Conservation (phyloP, 2,113 vertebrate genomes). For the Pluvianellus socialis region DNA sequence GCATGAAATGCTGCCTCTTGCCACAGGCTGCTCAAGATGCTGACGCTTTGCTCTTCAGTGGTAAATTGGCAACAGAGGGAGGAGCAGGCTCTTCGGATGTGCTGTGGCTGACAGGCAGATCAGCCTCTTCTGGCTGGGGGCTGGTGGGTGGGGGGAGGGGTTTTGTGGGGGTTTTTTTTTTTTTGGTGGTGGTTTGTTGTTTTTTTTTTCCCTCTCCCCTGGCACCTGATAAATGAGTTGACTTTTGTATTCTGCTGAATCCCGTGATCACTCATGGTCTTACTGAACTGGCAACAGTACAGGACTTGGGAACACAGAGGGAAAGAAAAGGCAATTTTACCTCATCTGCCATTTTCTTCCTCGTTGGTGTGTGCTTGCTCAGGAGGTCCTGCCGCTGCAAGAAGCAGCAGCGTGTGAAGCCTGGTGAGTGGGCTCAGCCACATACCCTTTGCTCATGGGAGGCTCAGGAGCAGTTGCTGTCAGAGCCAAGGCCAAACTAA, state of each 20-base stretch:
- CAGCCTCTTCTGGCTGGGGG: neutral
- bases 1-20: neutral
- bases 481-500: neutral
- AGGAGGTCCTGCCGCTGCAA: neutral
- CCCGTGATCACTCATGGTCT: neutral
- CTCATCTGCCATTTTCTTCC: neutral
- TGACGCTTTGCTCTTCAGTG: neutral
- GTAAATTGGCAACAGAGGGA: neutral
- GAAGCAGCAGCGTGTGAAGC: neutral
- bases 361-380: neutral
- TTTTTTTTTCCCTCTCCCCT: too few relatives aligned
- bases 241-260: neutral
- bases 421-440: neutral
- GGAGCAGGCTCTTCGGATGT: rapidly evolving
- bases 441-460: neutral
- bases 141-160: too few relatives aligned
- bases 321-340: neutral
- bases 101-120: neutral
- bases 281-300: neutral
- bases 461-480: neutral
- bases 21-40: neutral
- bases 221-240: neutral
- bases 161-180: too few relatives aligned
- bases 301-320: neutral
- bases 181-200: too few relatives aligned